phyloP scores from a whole-genome alignment of 2,797 vertebrate species.

The Carapus acus region DNA sequence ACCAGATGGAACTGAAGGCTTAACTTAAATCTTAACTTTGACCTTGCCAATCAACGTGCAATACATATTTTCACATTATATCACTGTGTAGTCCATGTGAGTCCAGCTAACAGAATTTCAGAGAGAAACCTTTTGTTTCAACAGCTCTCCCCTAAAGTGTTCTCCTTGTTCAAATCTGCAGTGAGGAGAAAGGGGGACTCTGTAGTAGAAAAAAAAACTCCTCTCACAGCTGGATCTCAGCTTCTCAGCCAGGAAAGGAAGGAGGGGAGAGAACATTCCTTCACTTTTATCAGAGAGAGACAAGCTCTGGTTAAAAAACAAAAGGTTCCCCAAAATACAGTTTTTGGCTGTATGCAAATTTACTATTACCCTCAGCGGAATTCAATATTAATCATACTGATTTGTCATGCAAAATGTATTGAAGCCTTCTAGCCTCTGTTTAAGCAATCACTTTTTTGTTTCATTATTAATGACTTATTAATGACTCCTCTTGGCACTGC shows the following conservation, averaged over 20 bases:
- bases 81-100: no score
- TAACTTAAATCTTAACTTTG: no score
- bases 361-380: no score
- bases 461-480: no score
- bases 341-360: constrained; percentile 17
- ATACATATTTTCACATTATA: no score
- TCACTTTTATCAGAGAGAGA: constrained; percentile 59
- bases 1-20: no score
- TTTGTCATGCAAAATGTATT: no score
- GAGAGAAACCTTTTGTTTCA: constrained; percentile 33
- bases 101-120: constrained; percentile 19
- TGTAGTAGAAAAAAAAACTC: constrained; percentile 43
- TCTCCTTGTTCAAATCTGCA: constrained; percentile 19
- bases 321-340: constrained; percentile 29
- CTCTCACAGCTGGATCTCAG: constrained; percentile 52
- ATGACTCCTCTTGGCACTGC: no score
- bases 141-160: constrained; percentile 18
- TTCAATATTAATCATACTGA: no score
- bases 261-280: constrained; percentile 53
- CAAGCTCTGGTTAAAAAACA: constrained; percentile 48
- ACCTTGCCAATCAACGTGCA: no score
- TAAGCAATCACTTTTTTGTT: no score
- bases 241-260: constrained; percentile 41
- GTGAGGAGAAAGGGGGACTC: constrained; percentile 34
- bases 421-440: no score